A percentile compares a stretch with the other conserved stretches of the same genome.
Evolutionary conservation across 2,797 vertebrate genomes (phyloP).

Genomic region (Malacoctenus gilli): DNA sequence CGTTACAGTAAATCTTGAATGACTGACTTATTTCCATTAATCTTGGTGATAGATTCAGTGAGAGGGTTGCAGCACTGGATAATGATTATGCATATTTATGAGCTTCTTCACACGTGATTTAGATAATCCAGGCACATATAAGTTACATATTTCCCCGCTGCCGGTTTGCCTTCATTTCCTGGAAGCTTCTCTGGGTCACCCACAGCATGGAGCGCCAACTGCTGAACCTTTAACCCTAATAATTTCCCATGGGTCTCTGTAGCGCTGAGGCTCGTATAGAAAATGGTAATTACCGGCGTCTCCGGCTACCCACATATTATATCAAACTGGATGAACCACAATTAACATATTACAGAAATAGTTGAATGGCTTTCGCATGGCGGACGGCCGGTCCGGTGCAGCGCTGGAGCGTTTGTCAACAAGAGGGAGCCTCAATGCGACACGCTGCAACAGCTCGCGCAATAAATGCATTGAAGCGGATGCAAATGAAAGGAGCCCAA

Average conservation of each 20-base stretch:
- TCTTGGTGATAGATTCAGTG: conserved; percentile 72
- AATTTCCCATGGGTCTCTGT: conserved; percentile 69
- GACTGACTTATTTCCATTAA: conserved; percentile 67
- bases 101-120: conserved; percentile 62
- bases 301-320: conserved; percentile 73
- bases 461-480: conserved; percentile 10
- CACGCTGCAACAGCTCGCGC: not conserved
- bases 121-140: conserved; percentile 67
- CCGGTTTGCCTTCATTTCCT: conserved; percentile 52
- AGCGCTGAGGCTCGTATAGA: conserved; percentile 52
- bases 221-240: conserved; percentile 67
- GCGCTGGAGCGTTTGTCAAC: conserved; percentile 32
- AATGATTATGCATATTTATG: conserved; percentile 75
- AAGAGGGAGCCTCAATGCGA: not conserved
- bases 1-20: conserved; percentile 50
- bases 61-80: conserved; percentile 61
- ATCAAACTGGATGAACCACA: conserved; percentile 65
- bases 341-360: conserved; percentile 67
- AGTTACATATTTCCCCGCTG: conserved; percentile 46
- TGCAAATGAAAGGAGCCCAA: conserved; percentile 3
- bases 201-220: conserved; percentile 49
- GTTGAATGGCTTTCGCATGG: conserved; percentile 25
- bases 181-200: conserved; percentile 62
- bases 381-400: conserved; percentile 48
- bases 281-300: conserved; percentile 66